Evolutionary conservation across 2,113 vertebrate species (phyloP).

Genomic region (Grammomys dolichurus): DNA sequence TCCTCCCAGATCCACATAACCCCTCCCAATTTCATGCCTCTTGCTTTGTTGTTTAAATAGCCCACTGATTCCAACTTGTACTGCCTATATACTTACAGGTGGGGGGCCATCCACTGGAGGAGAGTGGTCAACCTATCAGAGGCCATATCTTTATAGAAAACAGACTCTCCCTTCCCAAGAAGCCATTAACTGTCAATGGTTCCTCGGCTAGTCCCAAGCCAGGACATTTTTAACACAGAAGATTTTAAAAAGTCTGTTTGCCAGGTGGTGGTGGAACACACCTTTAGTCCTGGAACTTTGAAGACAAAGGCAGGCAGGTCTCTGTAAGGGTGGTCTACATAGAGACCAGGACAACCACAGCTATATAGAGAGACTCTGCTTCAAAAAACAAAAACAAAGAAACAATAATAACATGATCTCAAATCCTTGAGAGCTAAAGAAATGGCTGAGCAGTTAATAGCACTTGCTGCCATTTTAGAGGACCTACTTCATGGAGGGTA

Average conservation of each 20-base stretch:
- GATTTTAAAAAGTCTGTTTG: slow-evolving; percentile 56
- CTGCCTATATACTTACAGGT: background rate
- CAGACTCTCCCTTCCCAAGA: background rate
- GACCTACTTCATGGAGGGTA: background rate
- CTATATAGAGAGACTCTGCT: background rate
- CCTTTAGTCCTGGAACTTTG: background rate
- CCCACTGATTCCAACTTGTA: background rate
- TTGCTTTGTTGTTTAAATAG: background rate
- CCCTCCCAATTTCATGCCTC: background rate
- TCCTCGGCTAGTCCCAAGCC: background rate
- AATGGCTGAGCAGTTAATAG: background rate
- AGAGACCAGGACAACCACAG: background rate
- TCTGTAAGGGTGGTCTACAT: background rate
- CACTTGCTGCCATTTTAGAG: background rate
- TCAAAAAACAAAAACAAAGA: background rate
- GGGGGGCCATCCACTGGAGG: background rate
- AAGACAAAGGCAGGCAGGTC: background rate
- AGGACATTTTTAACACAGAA: slow-evolving; percentile 48
- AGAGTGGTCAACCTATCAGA: background rate
- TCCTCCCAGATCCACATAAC: background rate
- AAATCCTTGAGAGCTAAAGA: background rate
- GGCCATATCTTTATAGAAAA: background rate
- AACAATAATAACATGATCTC: background rate
- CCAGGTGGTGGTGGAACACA: background rate
- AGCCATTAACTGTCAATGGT: background rate